Conservation (phyloP, 2,797 vertebrate genomes). For the Bradypodion pumilum region DNA sequence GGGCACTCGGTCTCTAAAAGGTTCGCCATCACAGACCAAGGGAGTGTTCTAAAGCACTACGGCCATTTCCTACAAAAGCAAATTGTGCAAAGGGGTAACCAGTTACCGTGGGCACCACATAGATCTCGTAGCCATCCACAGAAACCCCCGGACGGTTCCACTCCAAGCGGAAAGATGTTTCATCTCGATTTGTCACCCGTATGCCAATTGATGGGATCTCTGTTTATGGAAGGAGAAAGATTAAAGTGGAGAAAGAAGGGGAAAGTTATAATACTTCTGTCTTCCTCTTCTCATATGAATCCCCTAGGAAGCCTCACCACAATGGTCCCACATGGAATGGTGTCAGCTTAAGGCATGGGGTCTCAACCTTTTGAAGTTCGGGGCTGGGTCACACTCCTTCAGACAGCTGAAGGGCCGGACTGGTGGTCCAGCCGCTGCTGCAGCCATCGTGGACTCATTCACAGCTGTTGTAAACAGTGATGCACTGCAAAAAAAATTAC, state of each 20-base stretch:
- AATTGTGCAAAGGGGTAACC: neutral
- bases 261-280: neutral
- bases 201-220: constrained; percentile 73
- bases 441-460: too few relatives aligned
- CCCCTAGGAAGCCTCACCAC: neutral
- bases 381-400: too few relatives aligned
- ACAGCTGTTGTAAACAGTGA: too few relatives aligned
- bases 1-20: too few relatives aligned
- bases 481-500: too few relatives aligned
- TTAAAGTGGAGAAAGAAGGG: neutral
- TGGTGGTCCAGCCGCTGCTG: too few relatives aligned
- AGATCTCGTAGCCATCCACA: constrained; percentile 78
- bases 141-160: constrained; percentile 76
- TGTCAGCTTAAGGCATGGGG: too few relatives aligned
- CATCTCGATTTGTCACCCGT: constrained; percentile 71
- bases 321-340: neutral
- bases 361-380: too few relatives aligned
- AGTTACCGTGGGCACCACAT: constrained; percentile 77
- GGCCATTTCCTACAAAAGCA: neutral
- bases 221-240: constrained; percentile 33
- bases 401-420: too few relatives aligned
- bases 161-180: constrained; percentile 74
- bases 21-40: too few relatives aligned
- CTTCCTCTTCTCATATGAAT: neutral
- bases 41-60: too few relatives aligned